Conservation (phyloP, 2,797 vertebrate genomes). For the Poecilia gillii region DNA sequence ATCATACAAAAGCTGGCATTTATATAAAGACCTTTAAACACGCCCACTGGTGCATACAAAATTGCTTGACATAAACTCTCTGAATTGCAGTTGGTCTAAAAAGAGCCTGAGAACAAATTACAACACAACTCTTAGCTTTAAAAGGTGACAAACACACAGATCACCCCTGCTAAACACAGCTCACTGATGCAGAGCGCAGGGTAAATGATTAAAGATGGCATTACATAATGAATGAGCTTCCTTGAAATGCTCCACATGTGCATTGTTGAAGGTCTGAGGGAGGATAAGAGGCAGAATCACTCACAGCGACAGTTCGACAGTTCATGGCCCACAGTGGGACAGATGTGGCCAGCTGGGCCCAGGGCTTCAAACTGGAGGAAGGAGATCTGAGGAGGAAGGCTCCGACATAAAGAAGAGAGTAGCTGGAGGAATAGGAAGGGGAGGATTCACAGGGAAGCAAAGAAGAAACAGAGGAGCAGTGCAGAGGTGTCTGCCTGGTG, state of each 20-base stretch:
- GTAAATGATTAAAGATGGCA: conserved; percentile 64
- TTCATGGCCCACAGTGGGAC: conserved; percentile 24
- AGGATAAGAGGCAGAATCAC: conserved; percentile 42
- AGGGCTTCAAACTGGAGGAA: conserved; percentile 40
- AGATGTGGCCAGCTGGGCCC: conserved; percentile 43
- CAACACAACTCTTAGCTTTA: conserved; percentile 46
- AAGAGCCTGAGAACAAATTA: conserved; percentile 36
- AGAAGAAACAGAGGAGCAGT: conserved; percentile 18
- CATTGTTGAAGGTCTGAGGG: conserved; percentile 54
- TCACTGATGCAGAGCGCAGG: conserved; percentile 50
- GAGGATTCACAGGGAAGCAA: conserved; percentile 12
- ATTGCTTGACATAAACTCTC: conserved; percentile 39
- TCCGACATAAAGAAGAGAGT: conserved; percentile 30
- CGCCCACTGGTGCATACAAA: background rate
- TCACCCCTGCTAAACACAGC: conserved; percentile 41
- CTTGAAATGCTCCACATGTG: conserved; percentile 52
- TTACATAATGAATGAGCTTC: conserved; percentile 75
- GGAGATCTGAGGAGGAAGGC: conserved; percentile 57
- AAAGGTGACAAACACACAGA: conserved; percentile 42
- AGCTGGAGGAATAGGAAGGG: conserved; percentile 22
- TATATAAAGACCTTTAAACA: conserved; percentile 23
- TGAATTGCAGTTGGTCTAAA: conserved; percentile 34
- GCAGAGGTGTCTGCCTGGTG: conserved; percentile 43
- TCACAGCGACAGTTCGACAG: conserved; percentile 35
- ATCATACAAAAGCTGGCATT: conserved; percentile 31